Conservation (phyloP, 2,797 vertebrate species). For the Scomberomorus guttatus region DNA sequence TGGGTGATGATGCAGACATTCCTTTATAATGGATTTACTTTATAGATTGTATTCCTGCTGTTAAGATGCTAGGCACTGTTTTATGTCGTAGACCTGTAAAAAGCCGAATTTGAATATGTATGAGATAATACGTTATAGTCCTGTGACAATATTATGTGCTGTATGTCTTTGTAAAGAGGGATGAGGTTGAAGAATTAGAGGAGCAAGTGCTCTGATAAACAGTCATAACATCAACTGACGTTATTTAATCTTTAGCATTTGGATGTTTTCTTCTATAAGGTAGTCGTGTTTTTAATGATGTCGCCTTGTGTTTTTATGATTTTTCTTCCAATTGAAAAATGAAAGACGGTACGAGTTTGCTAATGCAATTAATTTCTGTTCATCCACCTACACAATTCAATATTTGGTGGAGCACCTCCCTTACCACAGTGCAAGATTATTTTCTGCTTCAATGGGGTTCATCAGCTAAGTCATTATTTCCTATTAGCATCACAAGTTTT, state of each 20-base stretch:
- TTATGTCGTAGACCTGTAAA: conserved; percentile 22
- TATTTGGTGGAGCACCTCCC: conserved; percentile 52
- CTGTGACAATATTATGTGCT: not conserved
- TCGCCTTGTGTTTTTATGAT: not conserved
- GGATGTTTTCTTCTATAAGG: not conserved
- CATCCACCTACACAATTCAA: conserved; percentile 55
- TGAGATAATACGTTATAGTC: conserved; percentile 4
- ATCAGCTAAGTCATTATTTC: conserved; percentile 75
- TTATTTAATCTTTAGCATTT: conserved; percentile 13
- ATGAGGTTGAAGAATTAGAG: conserved; percentile 2
- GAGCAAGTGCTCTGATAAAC: not conserved
- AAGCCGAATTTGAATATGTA: conserved; percentile 8
- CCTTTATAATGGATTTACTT: conserved; percentile 48
- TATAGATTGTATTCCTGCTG: conserved; percentile 39
- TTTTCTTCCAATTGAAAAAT: conserved; percentile 7
- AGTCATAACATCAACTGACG: not conserved
- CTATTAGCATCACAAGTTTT: conserved; percentile 73
- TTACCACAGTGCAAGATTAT: conserved; percentile 63
- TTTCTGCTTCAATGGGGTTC: conserved; percentile 76
- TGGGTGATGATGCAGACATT: conserved; percentile 56
- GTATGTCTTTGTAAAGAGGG: conserved; percentile 21
- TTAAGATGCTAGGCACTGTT: conserved; percentile 31
- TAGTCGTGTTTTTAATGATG: not conserved
- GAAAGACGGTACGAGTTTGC: conserved; percentile 23
- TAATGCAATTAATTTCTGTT: conserved; percentile 62